Conservation (phyloP, 2,888 invertebrate species). For the Eupithecia tripunctaria region DNA sequence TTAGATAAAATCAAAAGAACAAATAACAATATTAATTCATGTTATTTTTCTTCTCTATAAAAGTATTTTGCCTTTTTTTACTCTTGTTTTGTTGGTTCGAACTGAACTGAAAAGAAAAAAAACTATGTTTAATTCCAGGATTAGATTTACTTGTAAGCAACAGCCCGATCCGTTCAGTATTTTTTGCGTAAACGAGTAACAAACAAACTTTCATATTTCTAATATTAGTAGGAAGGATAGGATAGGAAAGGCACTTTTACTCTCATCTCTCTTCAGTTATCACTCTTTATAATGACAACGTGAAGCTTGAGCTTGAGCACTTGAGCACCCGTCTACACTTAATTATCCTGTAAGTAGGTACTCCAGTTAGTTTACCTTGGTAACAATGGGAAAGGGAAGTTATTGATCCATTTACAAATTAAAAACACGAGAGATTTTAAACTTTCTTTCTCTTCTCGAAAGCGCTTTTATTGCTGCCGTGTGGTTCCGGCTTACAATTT, state of each 20-base stretch:
- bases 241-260: neutral
- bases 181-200: too few species aligned
- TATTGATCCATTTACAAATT: slow-evolving; percentile 10
- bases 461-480: neutral
- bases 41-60: neutral
- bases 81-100: neutral
- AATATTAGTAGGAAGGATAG: too few species aligned
- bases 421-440: neutral
- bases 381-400: neutral
- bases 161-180: too few species aligned
- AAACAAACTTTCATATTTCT: too few species aligned
- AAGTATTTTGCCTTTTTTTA: neutral
- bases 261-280: neutral
- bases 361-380: neutral
- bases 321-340: neutral
- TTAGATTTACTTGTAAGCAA: too few species aligned
- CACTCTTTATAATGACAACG: neutral
- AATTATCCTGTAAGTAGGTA: neutral
- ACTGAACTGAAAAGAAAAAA: neutral
- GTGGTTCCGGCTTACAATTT: too few species aligned
- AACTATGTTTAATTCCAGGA: too few species aligned
- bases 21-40: too few species aligned
- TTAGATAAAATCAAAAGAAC: neutral
- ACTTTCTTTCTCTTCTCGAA: slow-evolving; percentile 4
- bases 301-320: neutral